phyloP scores from a whole-genome alignment of 2,888 invertebrate genomes.

The Andrena bicolor region DNA sequence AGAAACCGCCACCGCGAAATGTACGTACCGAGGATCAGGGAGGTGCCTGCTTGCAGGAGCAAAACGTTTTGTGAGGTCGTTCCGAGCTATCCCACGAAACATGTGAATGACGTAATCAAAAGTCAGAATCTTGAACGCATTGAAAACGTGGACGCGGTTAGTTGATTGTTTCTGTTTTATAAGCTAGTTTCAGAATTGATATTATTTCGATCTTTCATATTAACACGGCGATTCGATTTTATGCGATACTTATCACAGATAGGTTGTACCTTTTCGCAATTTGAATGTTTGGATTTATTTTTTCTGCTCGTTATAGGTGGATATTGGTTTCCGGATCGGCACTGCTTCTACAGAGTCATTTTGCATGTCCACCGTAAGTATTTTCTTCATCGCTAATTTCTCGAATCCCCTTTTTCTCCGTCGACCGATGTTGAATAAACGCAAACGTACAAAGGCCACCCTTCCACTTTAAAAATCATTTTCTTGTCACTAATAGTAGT shows the following conservation, averaged over 20 bases:
- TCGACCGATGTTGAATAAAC: background rate
- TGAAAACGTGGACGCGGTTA: constrained; percentile 61
- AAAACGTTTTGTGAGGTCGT: constrained; percentile 65
- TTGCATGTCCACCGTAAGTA: constrained; percentile 31
- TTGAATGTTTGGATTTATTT: background rate
- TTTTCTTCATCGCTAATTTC: background rate
- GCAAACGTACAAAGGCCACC: background rate
- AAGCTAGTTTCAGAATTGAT: background rate
- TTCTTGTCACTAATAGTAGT: too few species aligned
- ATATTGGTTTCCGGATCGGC: constrained; percentile 14
- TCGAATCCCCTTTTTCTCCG: background rate
- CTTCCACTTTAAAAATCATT: background rate
- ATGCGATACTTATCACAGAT: background rate
- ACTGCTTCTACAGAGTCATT: background rate
- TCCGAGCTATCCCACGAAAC: constrained; percentile 63
- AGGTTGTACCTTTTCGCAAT: background rate
- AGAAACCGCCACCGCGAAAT: background rate
- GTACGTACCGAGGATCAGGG: too few species aligned
- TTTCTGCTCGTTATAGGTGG: constrained; percentile 20
- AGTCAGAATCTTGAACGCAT: constrained; percentile 42
- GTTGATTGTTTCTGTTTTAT: constrained; percentile 18
- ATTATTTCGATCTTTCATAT: too few species aligned
- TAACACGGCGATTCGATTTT: too few species aligned
- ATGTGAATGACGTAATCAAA: constrained; percentile 51
- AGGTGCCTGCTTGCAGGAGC: constrained; percentile 10